phyloP scores from a whole-genome alignment of 2,113 vertebrate genomes.

The Pelobates fuscus region DNA sequence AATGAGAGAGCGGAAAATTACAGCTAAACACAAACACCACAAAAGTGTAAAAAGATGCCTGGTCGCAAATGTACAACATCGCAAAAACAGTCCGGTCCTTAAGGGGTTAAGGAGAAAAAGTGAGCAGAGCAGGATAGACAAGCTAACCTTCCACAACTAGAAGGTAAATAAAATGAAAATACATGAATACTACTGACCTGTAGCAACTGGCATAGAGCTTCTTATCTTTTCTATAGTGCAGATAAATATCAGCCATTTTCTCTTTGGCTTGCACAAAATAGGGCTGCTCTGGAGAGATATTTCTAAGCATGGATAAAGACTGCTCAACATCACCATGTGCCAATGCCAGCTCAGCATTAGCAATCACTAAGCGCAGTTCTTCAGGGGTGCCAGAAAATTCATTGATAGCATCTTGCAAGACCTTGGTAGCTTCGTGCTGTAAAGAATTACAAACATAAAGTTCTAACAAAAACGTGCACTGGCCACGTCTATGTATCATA shows the following conservation, averaged over 20 bases:
- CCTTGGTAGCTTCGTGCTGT: conserved; percentile 93
- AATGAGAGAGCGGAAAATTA: too few species aligned
- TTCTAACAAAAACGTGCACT: too few species aligned
- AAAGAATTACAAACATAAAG: conserved; percentile 52
- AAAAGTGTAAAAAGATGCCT: too few species aligned
- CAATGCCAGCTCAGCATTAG: conserved; percentile 88
- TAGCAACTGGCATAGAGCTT: conserved; percentile 89
- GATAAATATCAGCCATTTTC: conserved; percentile 94
- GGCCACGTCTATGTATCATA: too few species aligned
- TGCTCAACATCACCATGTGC: conserved; percentile 84
- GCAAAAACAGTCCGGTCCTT: too few species aligned
- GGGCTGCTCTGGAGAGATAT: conserved; percentile 84
- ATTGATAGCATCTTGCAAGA: conserved; percentile 94
- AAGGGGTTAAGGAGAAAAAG: too few species aligned
- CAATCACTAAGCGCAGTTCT: conserved; percentile 87
- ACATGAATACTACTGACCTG: conserved; percentile 73
- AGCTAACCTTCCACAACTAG: too few species aligned
- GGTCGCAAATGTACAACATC: too few species aligned
- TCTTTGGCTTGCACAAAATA: conserved; percentile 92
- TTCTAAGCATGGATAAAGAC: conserved; percentile 88
- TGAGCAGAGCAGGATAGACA: too few species aligned
- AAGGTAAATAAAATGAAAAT: too few species aligned
- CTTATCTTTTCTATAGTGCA: conserved; percentile 91
- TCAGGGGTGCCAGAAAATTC: conserved; percentile 93
- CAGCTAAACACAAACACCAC: too few species aligned